Conservation (phyloP, 2,113 vertebrate genomes). For the Rhynchopsitta pachyrhyncha region DNA sequence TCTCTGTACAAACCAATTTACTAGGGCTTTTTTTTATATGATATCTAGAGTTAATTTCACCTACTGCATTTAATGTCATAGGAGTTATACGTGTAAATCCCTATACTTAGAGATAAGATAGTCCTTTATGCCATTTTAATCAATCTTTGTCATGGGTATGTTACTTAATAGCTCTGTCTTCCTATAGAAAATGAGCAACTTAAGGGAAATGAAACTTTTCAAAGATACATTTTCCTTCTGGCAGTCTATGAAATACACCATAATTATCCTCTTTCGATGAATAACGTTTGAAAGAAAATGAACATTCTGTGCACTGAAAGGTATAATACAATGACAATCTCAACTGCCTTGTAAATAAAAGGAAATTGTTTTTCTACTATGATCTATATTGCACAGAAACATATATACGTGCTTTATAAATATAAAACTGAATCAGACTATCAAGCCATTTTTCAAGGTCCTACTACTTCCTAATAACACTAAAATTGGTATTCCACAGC, state of each 20-base stretch:
- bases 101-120: conserved; percentile 52
- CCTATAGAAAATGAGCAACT: conserved; percentile 76
- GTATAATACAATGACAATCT: conserved; percentile 67
- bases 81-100: conserved; percentile 46
- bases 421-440: conserved; percentile 42
- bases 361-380: conserved; percentile 67
- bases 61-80: conserved; percentile 61
- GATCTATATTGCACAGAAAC: conserved; percentile 43
- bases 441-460: neutral
- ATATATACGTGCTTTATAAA: conserved; percentile 29
- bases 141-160: conserved; percentile 50
- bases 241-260: conserved; percentile 74
- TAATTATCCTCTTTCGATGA: conserved; percentile 76
- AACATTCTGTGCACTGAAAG: conserved; percentile 65
- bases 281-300: conserved; percentile 66
- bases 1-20: conserved; percentile 48
- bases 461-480: conserved; percentile 29
- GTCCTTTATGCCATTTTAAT: conserved; percentile 57
- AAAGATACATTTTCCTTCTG: conserved; percentile 78
- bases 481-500: neutral
- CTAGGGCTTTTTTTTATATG: conserved; percentile 4
- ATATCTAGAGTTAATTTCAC: conserved; percentile 51
- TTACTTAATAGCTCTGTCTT: conserved; percentile 77
- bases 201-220: conserved; percentile 79
- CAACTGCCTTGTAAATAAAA: conserved; percentile 74